Evolutionary conservation across 2,797 vertebrate genomes (phyloP), one percentile per base, ranked within the genome.

Genomic region (Sebastes nivosus): DNA sequence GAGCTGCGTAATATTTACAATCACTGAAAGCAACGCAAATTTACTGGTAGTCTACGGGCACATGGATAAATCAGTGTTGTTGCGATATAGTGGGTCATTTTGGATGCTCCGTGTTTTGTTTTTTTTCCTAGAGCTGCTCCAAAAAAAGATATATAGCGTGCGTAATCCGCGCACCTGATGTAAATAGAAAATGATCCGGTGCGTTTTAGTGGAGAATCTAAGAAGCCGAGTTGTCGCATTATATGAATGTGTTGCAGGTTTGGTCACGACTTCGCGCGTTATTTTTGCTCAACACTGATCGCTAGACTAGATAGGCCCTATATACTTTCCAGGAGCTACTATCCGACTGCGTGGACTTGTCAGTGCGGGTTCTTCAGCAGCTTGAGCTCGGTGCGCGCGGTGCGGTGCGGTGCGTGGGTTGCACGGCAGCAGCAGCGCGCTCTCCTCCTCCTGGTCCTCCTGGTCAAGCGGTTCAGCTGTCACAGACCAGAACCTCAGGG

Each of bases 381-480:
- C 78, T 78, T 12, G 18, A 55, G 69, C 70, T 75, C 81, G 67
- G 79, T 92, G 93, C 89, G 91, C 87, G 91, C 38, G 38, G 38
- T 38, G 0, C 12, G 36, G 36, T 0, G 36, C 5, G 38, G 38
- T 42, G 38, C 38, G 38, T 42, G 38, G 38, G 38, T 42, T 42
- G 38, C 13, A 14, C 38, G 38, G 38, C 38, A 16, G 38, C 38
- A 42, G 38, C 38, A 16, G 2, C 65, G 88, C 91, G 82, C 88
- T 79, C 38, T 42, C 13, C 13, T 42, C 42, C 42, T 46, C 79
- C 54, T 76, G 83, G 86, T 86, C 42, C 42, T 46, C 79, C 54
- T 76, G 83, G 86, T 86, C 73, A 67, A 84, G 82, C 87, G 42
- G 77, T 78, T 79, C 81, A 85, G 74, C 88, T 87, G 88, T 72